Percentiles rank a stretch among this genome's conserved stretches.
Evolutionary conservation across 2,113 vertebrate genomes (phyloP).

Genomic region (Erythrocercus mccallii): DNA sequence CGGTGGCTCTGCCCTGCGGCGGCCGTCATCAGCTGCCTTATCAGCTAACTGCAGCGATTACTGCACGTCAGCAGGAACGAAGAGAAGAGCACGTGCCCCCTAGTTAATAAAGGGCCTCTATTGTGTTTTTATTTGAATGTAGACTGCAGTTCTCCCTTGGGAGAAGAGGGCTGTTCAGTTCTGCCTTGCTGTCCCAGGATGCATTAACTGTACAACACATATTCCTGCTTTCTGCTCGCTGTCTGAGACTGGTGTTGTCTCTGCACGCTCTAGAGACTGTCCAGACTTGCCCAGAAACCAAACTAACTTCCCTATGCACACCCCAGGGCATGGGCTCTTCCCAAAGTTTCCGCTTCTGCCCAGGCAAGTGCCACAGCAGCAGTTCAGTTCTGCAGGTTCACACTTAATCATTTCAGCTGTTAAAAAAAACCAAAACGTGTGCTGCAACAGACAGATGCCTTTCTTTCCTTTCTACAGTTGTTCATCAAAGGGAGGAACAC

Average conservation of each 20-base stretch:
- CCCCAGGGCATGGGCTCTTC: not conserved
- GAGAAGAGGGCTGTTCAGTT: not conserved
- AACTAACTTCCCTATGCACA: not conserved
- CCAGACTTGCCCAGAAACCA: not conserved
- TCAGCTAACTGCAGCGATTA: not conserved
- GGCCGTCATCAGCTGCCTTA: rapidly evolving
- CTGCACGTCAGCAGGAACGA: not conserved
- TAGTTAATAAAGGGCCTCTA: not conserved
- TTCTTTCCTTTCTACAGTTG: not conserved
- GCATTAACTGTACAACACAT: not conserved
- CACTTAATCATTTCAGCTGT: not conserved
- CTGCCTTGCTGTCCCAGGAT: not conserved
- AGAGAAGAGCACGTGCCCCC: rapidly evolving
- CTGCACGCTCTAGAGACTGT: not conserved
- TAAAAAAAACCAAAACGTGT: not conserved
- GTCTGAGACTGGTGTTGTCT: not conserved
- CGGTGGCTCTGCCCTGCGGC: not conserved
- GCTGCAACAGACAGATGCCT: not conserved
- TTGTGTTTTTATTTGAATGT: not conserved
- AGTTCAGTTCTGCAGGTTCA: not conserved
- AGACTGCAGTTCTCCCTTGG: not conserved
- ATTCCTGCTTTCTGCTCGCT: not conserved
- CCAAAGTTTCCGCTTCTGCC: not conserved
- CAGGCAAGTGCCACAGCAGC: not conserved
- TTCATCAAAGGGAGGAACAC: not conserved